Percentiles rank a stretch among this genome's conserved stretches.
Conservation (phyloP, 2,888 invertebrate genomes). For the Philaethria dido region DNA sequence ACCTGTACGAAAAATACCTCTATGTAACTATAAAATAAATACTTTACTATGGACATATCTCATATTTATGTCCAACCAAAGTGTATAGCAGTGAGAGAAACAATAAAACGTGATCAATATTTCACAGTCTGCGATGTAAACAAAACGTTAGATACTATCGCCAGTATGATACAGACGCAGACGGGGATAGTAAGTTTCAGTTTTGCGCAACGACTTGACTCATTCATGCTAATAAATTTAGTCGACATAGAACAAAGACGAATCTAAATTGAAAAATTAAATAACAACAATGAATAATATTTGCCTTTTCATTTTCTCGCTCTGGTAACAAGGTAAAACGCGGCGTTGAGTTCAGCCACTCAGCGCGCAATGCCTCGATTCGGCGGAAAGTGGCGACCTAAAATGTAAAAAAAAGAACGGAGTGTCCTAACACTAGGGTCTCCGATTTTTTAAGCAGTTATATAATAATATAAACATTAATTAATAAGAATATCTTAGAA, state of each 20-base stretch:
- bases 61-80: not conserved
- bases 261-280: not conserved
- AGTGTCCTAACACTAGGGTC: too few relatives aligned
- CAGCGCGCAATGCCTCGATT: too few relatives aligned
- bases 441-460: too few relatives aligned
- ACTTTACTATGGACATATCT: not conserved
- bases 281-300: too few relatives aligned
- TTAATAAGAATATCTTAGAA: too few relatives aligned
- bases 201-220: conserved; percentile 44
- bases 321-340: too few relatives aligned
- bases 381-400: too few relatives aligned
- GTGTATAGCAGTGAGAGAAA: not conserved
- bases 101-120: conserved; percentile 38
- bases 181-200: conserved; percentile 37
- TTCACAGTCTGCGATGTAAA: conserved; percentile 37
- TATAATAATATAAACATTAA: too few relatives aligned
- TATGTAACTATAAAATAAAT: not conserved
- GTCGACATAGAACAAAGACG: not conserved
- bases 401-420: too few relatives aligned
- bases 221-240: conserved; percentile 38
- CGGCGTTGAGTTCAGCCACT: too few relatives aligned
- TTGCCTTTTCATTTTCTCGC: too few relatives aligned
- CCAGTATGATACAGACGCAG: conserved; percentile 35
- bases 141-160: conserved; percentile 38
- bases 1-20: too few relatives aligned